Evolutionary conservation across 2,888 invertebrate genomes (phyloP), one percentile per base, ranked within the genome.

Genomic region (Calliscelio sp.): DNA sequence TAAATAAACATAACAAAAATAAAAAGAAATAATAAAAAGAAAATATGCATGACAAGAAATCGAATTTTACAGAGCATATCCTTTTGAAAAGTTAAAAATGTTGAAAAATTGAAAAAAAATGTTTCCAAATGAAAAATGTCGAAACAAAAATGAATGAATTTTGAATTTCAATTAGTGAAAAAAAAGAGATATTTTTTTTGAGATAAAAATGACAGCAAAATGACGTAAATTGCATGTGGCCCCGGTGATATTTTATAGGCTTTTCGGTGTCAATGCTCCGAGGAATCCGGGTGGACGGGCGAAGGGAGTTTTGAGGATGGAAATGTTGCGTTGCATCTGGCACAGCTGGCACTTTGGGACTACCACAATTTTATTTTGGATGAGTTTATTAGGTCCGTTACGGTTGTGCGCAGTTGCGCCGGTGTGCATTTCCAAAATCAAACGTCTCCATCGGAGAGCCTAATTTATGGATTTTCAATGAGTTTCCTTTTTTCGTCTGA

Each of bases 341-440:
- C 66, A 73, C 80, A 80, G 80, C 80, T 80, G 80, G 65, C 55
- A 80, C 65, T 80, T 80, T 71, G 71, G 80, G 73, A 80, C 80
- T 80, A 80, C 73, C 66, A 44, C 71, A 73, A 73, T 73, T 80
- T 51, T 46, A 32, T 63, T 65, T 57, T 24, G 49, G 41, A 80
- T 66, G 66, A 28, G 80, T 73, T 73, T 73, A 73, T 80, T 80
- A 80, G 41, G 66, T 46, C 79, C 79, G 71, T 80, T 71, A 79
- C 55, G 49, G 22, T 68, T 68, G 20, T 11, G 32, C 49, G 25
- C 68, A 59, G 66, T 68, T 78, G 77, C 77, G 57, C n/a, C 46
- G 18, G 57, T 41, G n/a, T n/a, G 24, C 16, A 35, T 71, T 79
- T 71, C 63, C n/a, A 25, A 71, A 79, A 71, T 59, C 49, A 57